Evolutionary conservation across 37 sponge, comb jelly and placozoan genomes (phyloP).

Genomic region (Chondrilla cf. caribensis): DNA sequence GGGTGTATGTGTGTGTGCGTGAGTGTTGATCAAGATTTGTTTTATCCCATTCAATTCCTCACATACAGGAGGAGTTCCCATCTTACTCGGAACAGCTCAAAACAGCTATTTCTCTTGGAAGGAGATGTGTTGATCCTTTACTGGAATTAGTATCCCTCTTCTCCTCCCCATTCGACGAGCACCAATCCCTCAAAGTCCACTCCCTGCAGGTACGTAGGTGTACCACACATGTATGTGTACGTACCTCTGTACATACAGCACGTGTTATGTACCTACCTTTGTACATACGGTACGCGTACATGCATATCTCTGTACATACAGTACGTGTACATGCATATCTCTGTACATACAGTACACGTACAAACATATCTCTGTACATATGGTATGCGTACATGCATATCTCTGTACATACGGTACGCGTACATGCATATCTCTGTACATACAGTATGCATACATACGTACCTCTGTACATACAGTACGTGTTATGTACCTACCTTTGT

Average conservation of each 20-base stretch:
- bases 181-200: conserved; percentile 63
- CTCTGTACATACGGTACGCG: neutral
- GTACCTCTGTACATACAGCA: too few relatives aligned
- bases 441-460: neutral
- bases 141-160: conserved; percentile 76
- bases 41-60: neutral
- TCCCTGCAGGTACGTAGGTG: conserved; percentile 49
- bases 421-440: neutral
- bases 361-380: too few relatives aligned
- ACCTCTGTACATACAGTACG: too few relatives aligned
- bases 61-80: conserved; percentile 69
- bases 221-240: neutral
- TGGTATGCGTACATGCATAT: conserved; percentile 12
- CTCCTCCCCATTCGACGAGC: conserved; percentile 55
- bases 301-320: too few relatives aligned
- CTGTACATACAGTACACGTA: too few relatives aligned
- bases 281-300: neutral
- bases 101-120: conserved; percentile 84
- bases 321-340: too few relatives aligned
- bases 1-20: neutral
- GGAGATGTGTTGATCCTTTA: conserved; percentile 82
- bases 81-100: conserved; percentile 67
- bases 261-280: neutral
- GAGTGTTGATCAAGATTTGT: neutral
- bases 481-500: too few relatives aligned